A percentile compares a stretch with the other conserved stretches of the same genome.
Conservation (phyloP, 1,140 invertebrate species). For the Frieseomelitta varia region DNA sequence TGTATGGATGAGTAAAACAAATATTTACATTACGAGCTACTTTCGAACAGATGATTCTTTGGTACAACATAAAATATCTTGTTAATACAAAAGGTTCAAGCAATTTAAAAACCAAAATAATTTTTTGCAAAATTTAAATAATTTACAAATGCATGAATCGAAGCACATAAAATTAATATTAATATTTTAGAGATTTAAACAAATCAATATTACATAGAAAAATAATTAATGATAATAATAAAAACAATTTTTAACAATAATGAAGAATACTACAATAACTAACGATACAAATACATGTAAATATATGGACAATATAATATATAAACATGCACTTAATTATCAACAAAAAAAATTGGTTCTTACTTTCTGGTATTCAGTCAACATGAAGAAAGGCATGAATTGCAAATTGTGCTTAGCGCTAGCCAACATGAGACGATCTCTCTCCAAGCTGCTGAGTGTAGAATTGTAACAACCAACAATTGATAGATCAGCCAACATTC, state of each 20-base stretch:
- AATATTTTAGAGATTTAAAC: neutral
- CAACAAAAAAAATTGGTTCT: slow-evolving; percentile 47
- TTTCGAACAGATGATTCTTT: slow-evolving; percentile 14
- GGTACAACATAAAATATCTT: neutral
- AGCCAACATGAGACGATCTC: slow-evolving; percentile 92
- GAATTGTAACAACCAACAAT: slow-evolving; percentile 97
- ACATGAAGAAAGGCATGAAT: slow-evolving; percentile 97
- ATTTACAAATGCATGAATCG: slow-evolving; percentile 6
- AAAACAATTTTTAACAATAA: neutral
- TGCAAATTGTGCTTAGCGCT: slow-evolving; percentile 97
- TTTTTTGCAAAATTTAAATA: neutral
- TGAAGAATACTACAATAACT: neutral
- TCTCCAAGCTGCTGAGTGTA: slow-evolving; percentile 86
- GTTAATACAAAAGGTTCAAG: slow-evolving; percentile 8
- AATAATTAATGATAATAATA: neutral
- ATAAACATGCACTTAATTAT: slow-evolving; percentile 29
- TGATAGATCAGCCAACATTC: slow-evolving; percentile 98
- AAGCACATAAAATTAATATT: neutral
- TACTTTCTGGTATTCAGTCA: slow-evolving; percentile 97
- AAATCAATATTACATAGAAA: neutral
- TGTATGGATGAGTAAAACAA: slow-evolving; percentile 22
- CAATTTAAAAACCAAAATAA: slow-evolving; percentile 9
- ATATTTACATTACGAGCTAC: slow-evolving; percentile 44
- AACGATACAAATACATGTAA: neutral
- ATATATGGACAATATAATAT: neutral